phyloP scores from a whole-genome alignment of 2,113 vertebrate genomes.

The Syngnathus scovelli region DNA sequence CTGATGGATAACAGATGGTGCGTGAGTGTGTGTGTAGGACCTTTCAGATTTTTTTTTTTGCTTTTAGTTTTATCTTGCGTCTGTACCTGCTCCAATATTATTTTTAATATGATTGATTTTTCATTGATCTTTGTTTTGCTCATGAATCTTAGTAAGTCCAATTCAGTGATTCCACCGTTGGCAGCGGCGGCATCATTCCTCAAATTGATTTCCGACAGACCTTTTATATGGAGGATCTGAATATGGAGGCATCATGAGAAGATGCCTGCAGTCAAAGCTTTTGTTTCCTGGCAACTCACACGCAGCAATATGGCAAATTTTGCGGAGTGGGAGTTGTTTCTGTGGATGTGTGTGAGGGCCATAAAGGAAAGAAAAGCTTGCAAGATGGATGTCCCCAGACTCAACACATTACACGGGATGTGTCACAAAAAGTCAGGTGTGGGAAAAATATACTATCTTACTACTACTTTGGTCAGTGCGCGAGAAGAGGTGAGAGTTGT shows the following conservation, averaged over 20 bases:
- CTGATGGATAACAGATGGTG: slow-evolving; percentile 61
- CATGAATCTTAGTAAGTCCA: slow-evolving; percentile 10
- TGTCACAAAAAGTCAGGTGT: too few relatives aligned
- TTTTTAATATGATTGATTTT: slow-evolving; percentile 12
- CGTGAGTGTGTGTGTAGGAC: slow-evolving; percentile 21
- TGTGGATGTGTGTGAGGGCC: slow-evolving; percentile 9
- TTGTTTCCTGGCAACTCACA: slow-evolving; percentile 52
- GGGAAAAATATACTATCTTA: neutral
- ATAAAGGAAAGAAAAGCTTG: neutral
- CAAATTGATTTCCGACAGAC: slow-evolving; percentile 19
- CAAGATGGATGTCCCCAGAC: neutral
- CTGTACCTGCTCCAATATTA: slow-evolving; percentile 18
- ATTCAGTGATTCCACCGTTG: slow-evolving; percentile 6
- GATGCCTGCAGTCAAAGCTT: slow-evolving; percentile 38
- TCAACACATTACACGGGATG: too few relatives aligned
- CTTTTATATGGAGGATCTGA: slow-evolving; percentile 33
- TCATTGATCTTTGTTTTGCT: slow-evolving; percentile 24
- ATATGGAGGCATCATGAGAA: slow-evolving; percentile 34
- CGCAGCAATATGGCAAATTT: slow-evolving; percentile 51
- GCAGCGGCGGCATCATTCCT: slow-evolving; percentile 6
- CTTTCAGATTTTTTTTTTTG: slow-evolving; percentile 9
- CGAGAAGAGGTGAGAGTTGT: neutral
- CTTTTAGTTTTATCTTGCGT: neutral
- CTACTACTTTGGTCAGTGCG: neutral
- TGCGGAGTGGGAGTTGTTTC: slow-evolving; percentile 50